phyloP scores from a whole-genome alignment of 2,113 vertebrate genomes.

The Anas platyrhynchos region DNA sequence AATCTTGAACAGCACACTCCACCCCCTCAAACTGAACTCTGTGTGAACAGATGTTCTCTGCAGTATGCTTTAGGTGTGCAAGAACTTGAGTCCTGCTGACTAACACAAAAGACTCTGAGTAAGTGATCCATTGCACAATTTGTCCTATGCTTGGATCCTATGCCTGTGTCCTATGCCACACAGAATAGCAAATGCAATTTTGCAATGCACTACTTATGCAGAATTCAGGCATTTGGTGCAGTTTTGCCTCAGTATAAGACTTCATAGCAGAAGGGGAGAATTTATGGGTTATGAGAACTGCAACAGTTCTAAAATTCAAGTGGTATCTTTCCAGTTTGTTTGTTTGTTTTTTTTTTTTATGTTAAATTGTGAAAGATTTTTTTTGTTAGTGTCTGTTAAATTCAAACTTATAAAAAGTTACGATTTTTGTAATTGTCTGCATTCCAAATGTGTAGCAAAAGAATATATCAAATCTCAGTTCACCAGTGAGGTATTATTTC shows the following conservation, averaged over 20 bases:
- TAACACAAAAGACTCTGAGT: background rate
- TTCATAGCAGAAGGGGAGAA: background rate
- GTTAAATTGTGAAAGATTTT: background rate
- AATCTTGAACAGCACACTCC: background rate
- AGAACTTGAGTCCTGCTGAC: background rate
- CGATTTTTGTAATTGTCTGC: background rate
- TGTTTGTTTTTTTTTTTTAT: background rate
- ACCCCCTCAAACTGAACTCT: background rate
- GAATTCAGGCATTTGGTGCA: background rate
- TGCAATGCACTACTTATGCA: background rate
- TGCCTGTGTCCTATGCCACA: background rate
- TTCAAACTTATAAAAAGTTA: background rate
- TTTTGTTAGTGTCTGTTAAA: background rate
- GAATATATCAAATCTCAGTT: background rate
- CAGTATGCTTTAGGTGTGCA: background rate
- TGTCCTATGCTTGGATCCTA: background rate
- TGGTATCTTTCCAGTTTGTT: background rate
- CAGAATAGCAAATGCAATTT: background rate
- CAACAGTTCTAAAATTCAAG: background rate
- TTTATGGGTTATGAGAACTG: background rate
- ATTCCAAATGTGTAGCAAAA: background rate
- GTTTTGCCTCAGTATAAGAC: background rate
- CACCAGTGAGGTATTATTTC: background rate
- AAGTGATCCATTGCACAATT: background rate
- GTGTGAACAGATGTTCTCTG: background rate